Percentiles rank a stretch among this genome's conserved stretches.
Evolutionary conservation across 1,140 invertebrate genomes (phyloP).

Genomic region (Tribolium madens): DNA sequence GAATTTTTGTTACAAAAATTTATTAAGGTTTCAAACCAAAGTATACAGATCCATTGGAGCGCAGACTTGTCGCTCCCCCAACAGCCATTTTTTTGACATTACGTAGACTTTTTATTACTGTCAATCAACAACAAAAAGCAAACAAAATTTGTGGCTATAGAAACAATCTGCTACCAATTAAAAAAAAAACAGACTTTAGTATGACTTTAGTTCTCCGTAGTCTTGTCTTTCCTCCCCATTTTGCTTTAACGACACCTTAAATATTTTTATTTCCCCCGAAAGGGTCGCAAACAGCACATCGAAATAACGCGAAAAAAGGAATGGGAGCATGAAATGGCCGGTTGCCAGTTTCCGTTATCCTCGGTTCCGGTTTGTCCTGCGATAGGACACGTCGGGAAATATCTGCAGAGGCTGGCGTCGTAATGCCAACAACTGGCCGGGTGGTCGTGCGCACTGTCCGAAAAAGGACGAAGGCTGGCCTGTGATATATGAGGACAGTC

Average conservation of each 20-base stretch:
- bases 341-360: constrained; percentile 55
- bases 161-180: too few species aligned
- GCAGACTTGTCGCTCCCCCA: too few species aligned
- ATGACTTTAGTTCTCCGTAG: too few species aligned
- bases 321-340: constrained; percentile 54
- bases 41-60: too few species aligned
- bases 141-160: too few species aligned
- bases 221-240: too few species aligned
- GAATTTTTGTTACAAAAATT: too few species aligned
- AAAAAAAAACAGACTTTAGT: too few species aligned
- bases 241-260: constrained; percentile 42
- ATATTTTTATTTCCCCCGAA: constrained; percentile 48
- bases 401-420: constrained; percentile 28
- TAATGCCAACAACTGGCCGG: constrained; percentile 29
- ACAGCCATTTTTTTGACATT: too few species aligned
- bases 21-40: too few species aligned
- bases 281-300: constrained; percentile 42
- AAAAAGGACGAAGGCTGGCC: constrained; percentile 19
- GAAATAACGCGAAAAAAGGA: constrained; percentile 47
- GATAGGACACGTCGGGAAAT: constrained; percentile 50
- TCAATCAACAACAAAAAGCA: too few species aligned
- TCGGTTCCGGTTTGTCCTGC: constrained; percentile 49
- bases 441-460: constrained; percentile 32
- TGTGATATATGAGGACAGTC: constrained; percentile 61
- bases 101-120: too few species aligned